phyloP scores from a whole-genome alignment of 2,888 invertebrate genomes.

The Macrophya annulata region DNA sequence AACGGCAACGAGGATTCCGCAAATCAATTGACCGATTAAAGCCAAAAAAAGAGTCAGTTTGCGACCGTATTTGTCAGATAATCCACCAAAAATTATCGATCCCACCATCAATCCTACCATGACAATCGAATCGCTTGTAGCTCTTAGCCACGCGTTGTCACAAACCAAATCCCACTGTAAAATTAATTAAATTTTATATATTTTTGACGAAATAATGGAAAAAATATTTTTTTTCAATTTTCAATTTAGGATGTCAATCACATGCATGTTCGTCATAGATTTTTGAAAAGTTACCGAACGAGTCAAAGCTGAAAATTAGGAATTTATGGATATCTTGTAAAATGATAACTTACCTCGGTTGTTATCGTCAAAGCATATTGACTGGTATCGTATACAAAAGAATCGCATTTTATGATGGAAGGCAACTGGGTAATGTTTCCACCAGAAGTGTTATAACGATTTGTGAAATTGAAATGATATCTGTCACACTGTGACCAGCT shows the following conservation, averaged over 20 bases:
- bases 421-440: conserved; percentile 67
- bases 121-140: conserved; percentile 85
- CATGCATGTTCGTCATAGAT: neutral
- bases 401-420: conserved; percentile 79
- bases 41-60: conserved; percentile 88
- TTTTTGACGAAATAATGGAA: neutral
- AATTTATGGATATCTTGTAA: neutral
- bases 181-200: neutral
- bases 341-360: conserved; percentile 82
- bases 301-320: neutral
- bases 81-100: conserved; percentile 86
- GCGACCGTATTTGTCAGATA: conserved; percentile 88
- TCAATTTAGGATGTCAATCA: neutral
- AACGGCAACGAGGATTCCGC: conserved; percentile 85
- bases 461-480: conserved; percentile 78
- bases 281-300: neutral
- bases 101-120: conserved; percentile 89
- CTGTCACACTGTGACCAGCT: conserved; percentile 82
- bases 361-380: conserved; percentile 84
- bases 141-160: conserved; percentile 83
- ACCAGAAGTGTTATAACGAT: conserved; percentile 69
- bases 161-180: conserved; percentile 80
- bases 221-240: neutral
- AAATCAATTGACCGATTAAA: conserved; percentile 85
- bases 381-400: conserved; percentile 84